Evolutionary conservation across 2,113 vertebrate species (phyloP).

Genomic region (Strix aluco): DNA sequence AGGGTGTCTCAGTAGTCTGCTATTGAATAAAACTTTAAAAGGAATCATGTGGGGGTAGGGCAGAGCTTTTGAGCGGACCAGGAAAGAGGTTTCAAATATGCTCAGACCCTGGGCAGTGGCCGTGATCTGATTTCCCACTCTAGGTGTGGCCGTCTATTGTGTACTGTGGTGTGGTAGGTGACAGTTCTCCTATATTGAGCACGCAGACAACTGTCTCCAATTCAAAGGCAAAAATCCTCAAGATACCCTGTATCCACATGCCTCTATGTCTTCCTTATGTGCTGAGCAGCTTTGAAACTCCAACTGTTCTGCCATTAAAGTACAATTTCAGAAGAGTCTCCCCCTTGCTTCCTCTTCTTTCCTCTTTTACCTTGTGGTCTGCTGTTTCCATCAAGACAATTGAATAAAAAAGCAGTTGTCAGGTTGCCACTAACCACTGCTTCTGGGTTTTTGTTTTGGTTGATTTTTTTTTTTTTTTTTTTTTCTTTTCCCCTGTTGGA

Average conservation of each 20-base stretch:
- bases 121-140: rapidly evolving
- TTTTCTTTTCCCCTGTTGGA: background rate
- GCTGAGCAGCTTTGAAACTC: background rate
- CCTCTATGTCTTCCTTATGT: background rate
- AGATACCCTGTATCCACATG: rapidly evolving
- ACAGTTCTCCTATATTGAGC: background rate
- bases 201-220: background rate
- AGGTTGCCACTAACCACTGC: background rate
- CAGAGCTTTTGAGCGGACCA: background rate
- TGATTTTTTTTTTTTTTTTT: background rate
- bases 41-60: background rate
- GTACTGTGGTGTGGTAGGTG: background rate
- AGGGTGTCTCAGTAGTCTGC: background rate
- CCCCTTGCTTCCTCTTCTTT: background rate
- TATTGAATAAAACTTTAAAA: constrained; percentile 11
- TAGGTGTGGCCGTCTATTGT: background rate
- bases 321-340: background rate
- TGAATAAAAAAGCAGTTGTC: background rate
- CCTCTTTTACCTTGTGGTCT: background rate
- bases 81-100: background rate
- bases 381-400: background rate
- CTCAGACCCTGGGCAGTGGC: background rate
- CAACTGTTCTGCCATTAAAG: background rate
- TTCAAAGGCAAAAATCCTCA: background rate
- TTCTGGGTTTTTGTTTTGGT: background rate